Evolutionary conservation across 1,140 invertebrate genomes (phyloP).

Genomic region (Camponotus pennsylvanicus): DNA sequence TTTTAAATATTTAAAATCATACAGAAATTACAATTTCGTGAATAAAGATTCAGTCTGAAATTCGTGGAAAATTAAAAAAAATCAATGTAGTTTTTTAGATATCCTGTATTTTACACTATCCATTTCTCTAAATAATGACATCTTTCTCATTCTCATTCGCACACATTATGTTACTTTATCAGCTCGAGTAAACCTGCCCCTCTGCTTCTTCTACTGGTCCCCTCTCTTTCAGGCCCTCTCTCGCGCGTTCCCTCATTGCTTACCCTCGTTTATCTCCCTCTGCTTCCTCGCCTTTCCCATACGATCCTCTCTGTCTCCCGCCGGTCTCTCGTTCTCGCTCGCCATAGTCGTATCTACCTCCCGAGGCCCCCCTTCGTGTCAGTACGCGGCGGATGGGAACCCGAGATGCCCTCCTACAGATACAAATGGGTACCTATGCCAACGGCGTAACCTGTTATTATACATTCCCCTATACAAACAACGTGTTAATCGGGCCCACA

Average conservation of each 20-base stretch:
- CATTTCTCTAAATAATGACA: conserved; percentile 33
- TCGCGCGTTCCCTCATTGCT: conserved; percentile 29
- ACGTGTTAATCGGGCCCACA: conserved; percentile 85
- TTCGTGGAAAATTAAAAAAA: not conserved
- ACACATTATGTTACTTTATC: conserved; percentile 28
- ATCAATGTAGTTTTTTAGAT: not conserved
- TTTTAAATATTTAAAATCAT: not conserved
- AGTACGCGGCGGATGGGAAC: conserved; percentile 79
- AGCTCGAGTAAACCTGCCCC: conserved; percentile 26
- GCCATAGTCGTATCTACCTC: conserved; percentile 6
- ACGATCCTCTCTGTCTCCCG: conserved; percentile 49
- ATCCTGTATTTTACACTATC: not conserved
- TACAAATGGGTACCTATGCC: conserved; percentile 84
- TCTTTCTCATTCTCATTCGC: conserved; percentile 33
- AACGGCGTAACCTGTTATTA: conserved; percentile 85
- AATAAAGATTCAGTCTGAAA: not conserved
- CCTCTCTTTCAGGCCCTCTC: conserved; percentile 33
- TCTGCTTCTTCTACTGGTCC: not conserved
- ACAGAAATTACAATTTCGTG: not conserved
- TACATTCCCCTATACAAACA: conserved; percentile 86
- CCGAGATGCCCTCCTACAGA: conserved; percentile 85
- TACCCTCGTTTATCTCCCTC: conserved; percentile 36
- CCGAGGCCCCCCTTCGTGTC: conserved; percentile 54
- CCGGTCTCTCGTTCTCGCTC: conserved; percentile 21
- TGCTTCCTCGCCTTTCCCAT: conserved; percentile 33